Evolutionary conservation across 1,140 invertebrate genomes (phyloP).

Genomic region (Hycleus cichorii): DNA sequence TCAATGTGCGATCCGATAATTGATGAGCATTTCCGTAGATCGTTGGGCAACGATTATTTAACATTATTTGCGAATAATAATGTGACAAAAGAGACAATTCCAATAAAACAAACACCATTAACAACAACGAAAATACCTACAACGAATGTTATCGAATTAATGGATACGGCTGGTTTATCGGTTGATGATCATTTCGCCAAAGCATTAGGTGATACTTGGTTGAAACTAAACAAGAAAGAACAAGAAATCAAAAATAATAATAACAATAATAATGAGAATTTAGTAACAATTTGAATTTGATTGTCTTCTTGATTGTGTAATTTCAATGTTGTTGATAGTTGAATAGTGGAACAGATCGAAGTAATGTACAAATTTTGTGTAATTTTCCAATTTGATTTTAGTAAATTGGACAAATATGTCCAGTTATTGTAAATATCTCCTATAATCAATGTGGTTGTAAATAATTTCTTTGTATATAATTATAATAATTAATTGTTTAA

Average conservation of each 20-base stretch:
- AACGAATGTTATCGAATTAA: slow-evolving; percentile 33
- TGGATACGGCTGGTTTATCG: slow-evolving; percentile 34
- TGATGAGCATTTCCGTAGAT: slow-evolving; percentile 92
- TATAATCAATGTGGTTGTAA: neutral
- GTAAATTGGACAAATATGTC: neutral
- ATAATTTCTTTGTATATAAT: neutral
- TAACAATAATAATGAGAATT: slow-evolving; percentile 23
- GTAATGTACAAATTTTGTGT: slow-evolving; percentile 12
- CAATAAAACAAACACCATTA: slow-evolving; percentile 36
- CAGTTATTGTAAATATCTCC: neutral
- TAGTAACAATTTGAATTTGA: slow-evolving; percentile 18
- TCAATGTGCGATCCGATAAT: slow-evolving; percentile 81
- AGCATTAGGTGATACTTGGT: slow-evolving; percentile 90
- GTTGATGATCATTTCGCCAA: slow-evolving; percentile 97
- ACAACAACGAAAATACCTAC: slow-evolving; percentile 31
- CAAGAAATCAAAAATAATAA: slow-evolving; percentile 25
- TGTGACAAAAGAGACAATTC: slow-evolving; percentile 46
- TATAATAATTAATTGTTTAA: neutral
- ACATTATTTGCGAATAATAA: slow-evolving; percentile 54
- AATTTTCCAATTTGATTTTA: neutral
- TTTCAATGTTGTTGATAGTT: neutral
- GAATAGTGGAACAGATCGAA: neutral
- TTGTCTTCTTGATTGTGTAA: neutral
- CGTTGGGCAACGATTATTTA: slow-evolving; percentile 82
- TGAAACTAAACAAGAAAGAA: slow-evolving; percentile 54